phyloP scores from a whole-genome alignment of 2,888 invertebrate species.

The Pyrrhosoma nymphula region DNA sequence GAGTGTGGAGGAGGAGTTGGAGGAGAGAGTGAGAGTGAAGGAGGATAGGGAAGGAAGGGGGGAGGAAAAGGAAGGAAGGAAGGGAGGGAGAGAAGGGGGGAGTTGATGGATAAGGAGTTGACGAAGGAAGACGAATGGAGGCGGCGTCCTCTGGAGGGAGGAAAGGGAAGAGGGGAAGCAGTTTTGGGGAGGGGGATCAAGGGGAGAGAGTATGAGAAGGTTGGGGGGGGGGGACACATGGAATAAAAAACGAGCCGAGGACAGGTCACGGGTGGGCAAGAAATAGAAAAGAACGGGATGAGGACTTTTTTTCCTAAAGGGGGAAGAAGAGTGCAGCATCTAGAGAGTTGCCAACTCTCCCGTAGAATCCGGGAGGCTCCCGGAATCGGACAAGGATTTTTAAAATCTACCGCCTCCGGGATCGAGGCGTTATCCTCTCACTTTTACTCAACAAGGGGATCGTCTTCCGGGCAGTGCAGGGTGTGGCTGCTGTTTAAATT shows the following conservation, averaged over 20 bases:
- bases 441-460: no score
- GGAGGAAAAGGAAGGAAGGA: conserved; percentile 13
- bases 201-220: background rate
- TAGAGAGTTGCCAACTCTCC: background rate
- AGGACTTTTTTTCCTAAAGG: background rate
- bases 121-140: conserved; percentile 62
- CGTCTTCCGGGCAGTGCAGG: no score
- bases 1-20: background rate
- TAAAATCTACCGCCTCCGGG: no score
- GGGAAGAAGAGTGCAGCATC: background rate
- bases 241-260: conserved; percentile 49
- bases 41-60: background rate
- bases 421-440: no score
- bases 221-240: no score
- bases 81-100: background rate
- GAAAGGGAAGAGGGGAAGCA: background rate
- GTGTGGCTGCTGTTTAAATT: no score
- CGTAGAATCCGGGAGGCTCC: no score
- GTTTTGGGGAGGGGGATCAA: background rate
- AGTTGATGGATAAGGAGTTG: conserved; percentile 66
- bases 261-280: conserved; percentile 52
- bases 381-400: no score
- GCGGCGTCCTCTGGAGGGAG: conserved; percentile 12
- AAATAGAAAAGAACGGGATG: conserved; percentile 36
- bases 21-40: background rate